Evolutionary conservation across 2,113 vertebrate species (phyloP), one percentile per base, ranked within the genome.

Genomic region (Xiphophorus maculatus): DNA sequence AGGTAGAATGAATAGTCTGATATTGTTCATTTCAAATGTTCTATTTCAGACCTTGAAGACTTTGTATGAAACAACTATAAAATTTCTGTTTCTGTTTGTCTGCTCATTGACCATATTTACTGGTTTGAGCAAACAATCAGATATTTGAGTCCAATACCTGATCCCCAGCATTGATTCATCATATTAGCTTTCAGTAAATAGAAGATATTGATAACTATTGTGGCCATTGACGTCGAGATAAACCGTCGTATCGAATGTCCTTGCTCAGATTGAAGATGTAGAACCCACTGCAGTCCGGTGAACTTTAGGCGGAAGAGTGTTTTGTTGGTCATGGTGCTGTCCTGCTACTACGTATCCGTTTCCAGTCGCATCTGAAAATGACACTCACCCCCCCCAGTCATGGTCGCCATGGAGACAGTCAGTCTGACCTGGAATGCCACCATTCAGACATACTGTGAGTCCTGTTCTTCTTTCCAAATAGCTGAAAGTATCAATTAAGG

Each of bases 371-470:
- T 75, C 79, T 77, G 30, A 14, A 22, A 82, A 83, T 83, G 73
- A 81, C 60, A 15, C 0, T 28, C 28, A 1, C 28, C 48, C n/a
- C 71, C 84, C 10, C 66, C 32, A 63, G 17, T 37, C 28, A 33
- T 30, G 30, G 63, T 90, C 54, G 7, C 69, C 71, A 73, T 94
- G 93, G 96, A 93, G 85, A 95, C 94, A 94, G 94, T 86, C 94
- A 94, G 95, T 95, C 94, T 96, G 96, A 95, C 95, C 95, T 93
- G 91, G 93, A 92, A 93, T 90, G 92, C 90, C 85, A 82, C 88
- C 69, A 78, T 81, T 84, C 63, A 84, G 79, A 78, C 76, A 90
- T 87, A 72, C 91, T 76, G 19, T 90, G 91, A 93, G 83, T 82
- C 84, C 84, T 28, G 37, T 76, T 70, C 72, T 71, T 75, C 69